phyloP scores from a whole-genome alignment of 2,113 vertebrate genomes.

The Varanus komodoensis region DNA sequence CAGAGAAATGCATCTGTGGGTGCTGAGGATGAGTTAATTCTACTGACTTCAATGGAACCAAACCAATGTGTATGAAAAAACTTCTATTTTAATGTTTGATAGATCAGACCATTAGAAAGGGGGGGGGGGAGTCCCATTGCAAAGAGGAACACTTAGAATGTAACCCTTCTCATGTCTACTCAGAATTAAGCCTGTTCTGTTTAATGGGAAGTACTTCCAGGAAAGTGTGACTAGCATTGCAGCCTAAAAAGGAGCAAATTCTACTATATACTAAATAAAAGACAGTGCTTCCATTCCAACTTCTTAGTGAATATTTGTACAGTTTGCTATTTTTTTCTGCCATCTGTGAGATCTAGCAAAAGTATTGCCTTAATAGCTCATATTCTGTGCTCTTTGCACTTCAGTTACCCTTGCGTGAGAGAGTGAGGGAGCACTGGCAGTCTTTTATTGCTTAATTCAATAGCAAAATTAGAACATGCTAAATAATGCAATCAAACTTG shows the following conservation, averaged over 20 bases:
- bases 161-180: too few species aligned
- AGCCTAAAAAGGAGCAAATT: conserved; percentile 2
- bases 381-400: conserved; percentile 45
- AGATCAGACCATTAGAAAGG: not conserved
- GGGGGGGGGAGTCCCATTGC: not conserved
- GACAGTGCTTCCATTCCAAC: conserved; percentile 42
- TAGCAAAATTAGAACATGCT: conserved; percentile 77
- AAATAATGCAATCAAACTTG: conserved; percentile 86
- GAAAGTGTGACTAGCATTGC: too few species aligned
- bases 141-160: conserved; percentile 39
- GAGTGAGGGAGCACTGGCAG: conserved; percentile 49
- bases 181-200: too few species aligned
- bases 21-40: not conserved
- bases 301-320: conserved; percentile 55
- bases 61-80: not conserved
- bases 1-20: not conserved
- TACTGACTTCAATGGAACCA: not conserved
- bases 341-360: conserved; percentile 51
- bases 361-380: conserved; percentile 56
- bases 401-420: conserved; percentile 47
- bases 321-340: conserved; percentile 47
- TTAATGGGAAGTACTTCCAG: too few species aligned
- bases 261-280: not conserved
- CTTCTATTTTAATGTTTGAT: not conserved
- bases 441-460: conserved; percentile 65